Base-by-base conservation (phyloP, 64 coral and sea anemone genomes). In the Orbicella faveolata region DNA sequence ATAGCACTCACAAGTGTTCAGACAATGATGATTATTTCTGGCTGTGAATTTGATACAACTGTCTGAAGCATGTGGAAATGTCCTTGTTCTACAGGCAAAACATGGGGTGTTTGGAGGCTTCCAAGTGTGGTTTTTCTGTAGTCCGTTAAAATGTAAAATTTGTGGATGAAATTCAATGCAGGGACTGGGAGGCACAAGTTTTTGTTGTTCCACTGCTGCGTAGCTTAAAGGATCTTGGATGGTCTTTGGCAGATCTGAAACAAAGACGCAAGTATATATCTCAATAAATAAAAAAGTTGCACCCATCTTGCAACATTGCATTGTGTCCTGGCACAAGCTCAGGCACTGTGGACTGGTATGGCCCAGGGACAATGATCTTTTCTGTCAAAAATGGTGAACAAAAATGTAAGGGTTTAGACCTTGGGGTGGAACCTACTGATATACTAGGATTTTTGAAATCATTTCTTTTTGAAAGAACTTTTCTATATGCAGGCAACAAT, bases 1-100 rank as follows among this genome's bases (percentile, higher is more conserved):
- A 52, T 52, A 52, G 39, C 65, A 84, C 36, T 52, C 37, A 30
- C 82, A 72, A 84, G 63, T 65, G 7, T 84, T 41, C 18, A 84
- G 13, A 20, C 65, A 84, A 2, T 41, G 39, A 4, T 41, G 39
- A 41, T 39, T 41, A 39, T 64, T 30, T 63, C 15, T 63, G 20
- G 65, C 36, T 17, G 41, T 20, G 4, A 44, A 44, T 23, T 52
- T 70, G 41, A 84, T 61, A 6, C 36, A 70, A 23, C 14, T 51
- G 20, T 26, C 63, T 4, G 65, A 18, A 1, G 39, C 13, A 9
- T 72, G 63, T 15, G 63, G 37, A 6, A 84, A 66, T 52, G 19
- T 17, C 70, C 36, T 9, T 72, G 82, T 25, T 72, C 36, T 84
- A 37, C 39, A 70, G 21, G 39, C 20, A 48, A 84, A 36, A 17